Evolutionary conservation across 2,888 invertebrate species (phyloP), one percentile per base, ranked within the genome.

Genomic region (Drosophila merina): DNA sequence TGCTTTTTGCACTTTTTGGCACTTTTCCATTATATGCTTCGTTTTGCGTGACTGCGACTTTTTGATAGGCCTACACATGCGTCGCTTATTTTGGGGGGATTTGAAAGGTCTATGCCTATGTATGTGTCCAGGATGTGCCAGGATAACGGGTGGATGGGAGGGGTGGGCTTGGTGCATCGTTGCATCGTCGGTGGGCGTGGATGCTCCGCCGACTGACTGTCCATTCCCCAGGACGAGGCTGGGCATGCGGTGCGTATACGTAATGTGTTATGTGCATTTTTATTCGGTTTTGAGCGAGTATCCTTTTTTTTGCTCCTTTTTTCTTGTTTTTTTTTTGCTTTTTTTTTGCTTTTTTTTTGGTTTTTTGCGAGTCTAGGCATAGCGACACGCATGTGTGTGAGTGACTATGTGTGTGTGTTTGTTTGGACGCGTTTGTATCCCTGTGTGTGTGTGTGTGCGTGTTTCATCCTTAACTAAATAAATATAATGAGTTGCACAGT

Each of bases 1-100:
- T 28, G 28, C 28, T 36, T 36, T 36, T 36, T 36, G 0, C 31
- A 51, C 70, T 75, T 75, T 79, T 79, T 69, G 75, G 74, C 55
- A 76, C 74, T 83, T 75, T 77, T 64, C 81, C 85, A 72, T 84
- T 81, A 83, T 88, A 79, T 79, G 88, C 70, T 60, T 69, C 62
- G 73, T 74, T 74, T 74, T 74, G 56, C 72, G 72, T 56, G 68
- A 68, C 55, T 56, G 80, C 77, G 77, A 79, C 77, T 77, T 79
- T 80, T 80, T 80, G 88, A 82, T 88, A 89, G 86, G 86, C 86
- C 88, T 77, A 82, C 77, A 69, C 70, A 63, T 45, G 72, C 63
- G 74, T 70, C 72, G 70, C 60, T 58, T 74, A 79, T 77, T 85
- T 70, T 55, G 74, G 79, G 79, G 79, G 67, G 71, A 83, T 89